These are phyloP conservation scores for Phthorimaea operculella DNA, from an alignment of 1,140 invertebrate species.

Conservation along the genomic window DNA sequence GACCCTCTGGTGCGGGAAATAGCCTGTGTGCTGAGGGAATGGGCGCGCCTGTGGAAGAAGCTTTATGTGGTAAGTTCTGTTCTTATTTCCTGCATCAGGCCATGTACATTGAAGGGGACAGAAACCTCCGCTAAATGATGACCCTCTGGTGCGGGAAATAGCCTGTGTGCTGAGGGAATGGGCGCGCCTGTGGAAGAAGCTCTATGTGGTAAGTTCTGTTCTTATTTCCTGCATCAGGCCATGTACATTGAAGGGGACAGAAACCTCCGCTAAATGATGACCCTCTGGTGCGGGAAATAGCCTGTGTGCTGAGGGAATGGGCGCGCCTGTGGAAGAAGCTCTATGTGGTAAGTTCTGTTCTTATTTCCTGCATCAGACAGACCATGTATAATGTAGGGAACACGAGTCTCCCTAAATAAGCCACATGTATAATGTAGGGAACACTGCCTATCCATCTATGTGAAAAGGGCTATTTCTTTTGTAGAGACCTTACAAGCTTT, in stretches of 20 bases:
- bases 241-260: constrained; percentile 51
- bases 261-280: constrained; percentile 76
- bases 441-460: too few species aligned
- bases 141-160: too few species aligned
- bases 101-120: neutral
- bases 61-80: constrained; percentile 49
- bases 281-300: constrained; percentile 82
- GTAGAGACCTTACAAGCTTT: too few species aligned
- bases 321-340: constrained; percentile 89
- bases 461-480: too few species aligned
- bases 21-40: too few species aligned
- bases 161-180: too few species aligned
- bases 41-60: too few species aligned
- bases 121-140: too few species aligned
- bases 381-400: constrained; percentile 52
- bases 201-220: constrained; percentile 36
- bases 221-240: constrained; percentile 54
- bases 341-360: constrained; percentile 84
- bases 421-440: too few species aligned
- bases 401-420: constrained; percentile 39
- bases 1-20: too few species aligned
- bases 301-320: constrained; percentile 93
- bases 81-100: too few species aligned
- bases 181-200: too few species aligned
- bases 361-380: constrained; percentile 51